Evolutionary conservation across 2,113 vertebrate genomes (phyloP).

Genomic region (Trematomus loennbergii): DNA sequence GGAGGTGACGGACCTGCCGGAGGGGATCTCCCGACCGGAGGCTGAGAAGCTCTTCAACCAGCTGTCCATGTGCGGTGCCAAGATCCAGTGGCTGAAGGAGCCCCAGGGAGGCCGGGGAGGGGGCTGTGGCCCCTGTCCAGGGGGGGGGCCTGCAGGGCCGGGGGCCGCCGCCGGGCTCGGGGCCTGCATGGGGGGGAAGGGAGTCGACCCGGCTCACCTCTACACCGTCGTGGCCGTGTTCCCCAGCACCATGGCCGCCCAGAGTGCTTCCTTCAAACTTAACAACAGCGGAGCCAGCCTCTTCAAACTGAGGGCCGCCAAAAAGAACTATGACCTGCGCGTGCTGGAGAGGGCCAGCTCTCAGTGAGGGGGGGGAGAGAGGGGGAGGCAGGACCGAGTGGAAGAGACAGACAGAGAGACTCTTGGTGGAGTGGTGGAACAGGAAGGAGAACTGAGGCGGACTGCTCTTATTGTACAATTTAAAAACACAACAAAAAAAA

Average conservation of each 20-base stretch:
- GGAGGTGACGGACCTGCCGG: constrained; percentile 96
- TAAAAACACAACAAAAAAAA: constrained; percentile 46
- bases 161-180: constrained; percentile 48
- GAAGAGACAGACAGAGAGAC: constrained; percentile 50
- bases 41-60: constrained; percentile 98
- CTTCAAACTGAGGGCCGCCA: constrained; percentile 97
- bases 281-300: constrained; percentile 95
- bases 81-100: constrained; percentile 99
- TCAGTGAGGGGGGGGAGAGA: constrained; percentile 83
- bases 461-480: constrained; percentile 74
- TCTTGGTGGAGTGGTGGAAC: constrained; percentile 59
- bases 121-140: constrained; percentile 59
- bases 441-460: constrained; percentile 66
- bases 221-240: constrained; percentile 99
- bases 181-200: constrained; percentile 58
- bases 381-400: constrained; percentile 43
- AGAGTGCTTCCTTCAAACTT: constrained; percentile 97
- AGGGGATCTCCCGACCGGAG: constrained; percentile 95
- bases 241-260: constrained; percentile 95
- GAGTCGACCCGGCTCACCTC: constrained; percentile 94
- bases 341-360: constrained; percentile 96
- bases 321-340: constrained; percentile 97
- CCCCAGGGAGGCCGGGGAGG: constrained; percentile 84
- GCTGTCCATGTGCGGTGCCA: constrained; percentile 95
- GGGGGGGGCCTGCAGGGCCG: constrained; percentile 41